Base-by-base conservation (phyloP, 2,888 invertebrate genomes). In the Drosophila limbata region DNA sequence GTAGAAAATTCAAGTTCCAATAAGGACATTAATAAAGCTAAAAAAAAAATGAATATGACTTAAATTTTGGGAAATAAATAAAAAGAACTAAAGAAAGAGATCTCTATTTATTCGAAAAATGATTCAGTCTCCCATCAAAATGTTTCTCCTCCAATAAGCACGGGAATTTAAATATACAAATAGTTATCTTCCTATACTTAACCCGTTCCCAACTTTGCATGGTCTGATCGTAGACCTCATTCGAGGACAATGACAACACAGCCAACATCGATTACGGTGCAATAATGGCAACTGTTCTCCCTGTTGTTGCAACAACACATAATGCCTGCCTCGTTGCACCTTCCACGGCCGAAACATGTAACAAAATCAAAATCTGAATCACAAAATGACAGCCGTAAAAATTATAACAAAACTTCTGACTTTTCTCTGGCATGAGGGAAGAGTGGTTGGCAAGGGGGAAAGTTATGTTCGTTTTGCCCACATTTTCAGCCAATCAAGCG, bases 401-500 rank as follows among this genome's bases (percentile, higher is more conserved):
- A 88, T 88, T 84, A 84, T 89, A 82, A 84, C 85, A 84, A 73
- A 87, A 88, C 81, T 78, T 80, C 69, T 80, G 63, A 19, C 42
- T 50, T 25, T 40, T 39, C 53, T 64, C 45, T 37, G 40, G 66
- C 0, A 4, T 47, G 21, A n/a, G 11, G 21, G 35, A 4, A 15
- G n/a, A 17, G n/a, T 40, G 0, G 37, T 13, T 1, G 13, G 33
- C 10, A 35, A 35, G 37, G 4, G 44, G 40, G 42, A 19, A 15
- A 39, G 42, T 50, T 64, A 50, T 68, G 77, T 72, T 64, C 68
- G 50, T 68, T 77, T 71, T 79, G 80, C 56, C 64, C 78, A 76
- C 85, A 87, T 88, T 82, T 83, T 73, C 86, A 83, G 66, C 89
- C 84, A 84, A 84, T 84, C 84, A 84, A 89, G 88, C 79, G 73